Conservation (phyloP, 2,113 vertebrate species). For the Machaerirhynchus nigripectus region DNA sequence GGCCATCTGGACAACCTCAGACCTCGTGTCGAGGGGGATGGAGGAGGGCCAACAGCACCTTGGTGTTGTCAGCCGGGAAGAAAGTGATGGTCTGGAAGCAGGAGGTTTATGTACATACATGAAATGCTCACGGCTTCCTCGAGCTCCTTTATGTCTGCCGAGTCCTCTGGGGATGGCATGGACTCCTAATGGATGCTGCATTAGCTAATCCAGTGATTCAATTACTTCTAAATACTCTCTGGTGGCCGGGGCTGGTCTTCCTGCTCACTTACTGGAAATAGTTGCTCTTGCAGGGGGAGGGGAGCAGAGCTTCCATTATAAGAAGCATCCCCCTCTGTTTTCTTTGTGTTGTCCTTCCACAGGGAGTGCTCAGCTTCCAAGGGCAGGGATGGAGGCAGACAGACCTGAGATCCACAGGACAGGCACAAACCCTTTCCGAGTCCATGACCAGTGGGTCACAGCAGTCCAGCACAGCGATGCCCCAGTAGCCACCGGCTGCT, state of each 20-base stretch:
- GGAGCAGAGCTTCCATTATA: constrained; percentile 12
- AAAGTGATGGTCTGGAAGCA: constrained; percentile 1
- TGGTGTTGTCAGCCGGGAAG: not conserved
- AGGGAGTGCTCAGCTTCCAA: not conserved
- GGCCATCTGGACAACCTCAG: constrained; percentile 57
- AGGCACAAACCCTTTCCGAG: not conserved
- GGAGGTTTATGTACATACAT: constrained; percentile 22
- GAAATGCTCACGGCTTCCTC: constrained; percentile 34
- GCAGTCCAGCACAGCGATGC: not conserved
- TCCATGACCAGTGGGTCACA: not conserved
- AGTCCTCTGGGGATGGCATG: constrained; percentile 65
- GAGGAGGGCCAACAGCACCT: constrained; percentile 8
- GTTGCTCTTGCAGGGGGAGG: constrained; percentile 62
- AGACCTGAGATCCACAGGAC: not conserved
- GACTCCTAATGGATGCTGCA: constrained; percentile 79
- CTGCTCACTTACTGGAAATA: constrained; percentile 75
- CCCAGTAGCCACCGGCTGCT: not conserved
- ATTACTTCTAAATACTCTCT: constrained; percentile 78
- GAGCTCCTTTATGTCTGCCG: constrained; percentile 12
- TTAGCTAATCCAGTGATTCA: constrained; percentile 84
- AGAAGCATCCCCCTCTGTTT: not conserved
- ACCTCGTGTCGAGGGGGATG: not conserved
- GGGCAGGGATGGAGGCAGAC: not conserved
- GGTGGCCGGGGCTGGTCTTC: constrained; percentile 68
- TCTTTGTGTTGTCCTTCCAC: not conserved